phyloP scores from a whole-genome alignment of 2,888 invertebrate species.

The Pandemis corylana region DNA sequence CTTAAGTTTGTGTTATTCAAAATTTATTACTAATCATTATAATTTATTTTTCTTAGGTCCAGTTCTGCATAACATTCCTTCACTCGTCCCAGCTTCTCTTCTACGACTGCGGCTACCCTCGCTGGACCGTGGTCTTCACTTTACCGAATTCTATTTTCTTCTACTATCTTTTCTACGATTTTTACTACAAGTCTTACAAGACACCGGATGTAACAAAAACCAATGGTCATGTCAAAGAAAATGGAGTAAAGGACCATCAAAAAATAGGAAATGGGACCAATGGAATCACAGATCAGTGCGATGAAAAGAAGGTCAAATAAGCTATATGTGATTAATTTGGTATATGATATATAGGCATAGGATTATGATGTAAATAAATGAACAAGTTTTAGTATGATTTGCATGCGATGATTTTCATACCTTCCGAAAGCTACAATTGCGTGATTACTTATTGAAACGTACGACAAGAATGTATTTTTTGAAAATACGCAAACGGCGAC shows the following conservation, averaged over 20 bases:
- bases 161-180: conserved; percentile 95
- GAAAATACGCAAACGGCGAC: too few relatives aligned
- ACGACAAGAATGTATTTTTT: too few relatives aligned
- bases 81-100: conserved; percentile 94
- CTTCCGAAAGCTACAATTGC: background rate
- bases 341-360: background rate
- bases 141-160: conserved; percentile 96
- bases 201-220: conserved; percentile 57
- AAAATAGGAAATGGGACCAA: conserved; percentile 47
- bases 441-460: background rate
- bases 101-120: conserved; percentile 95
- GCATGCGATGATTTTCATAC: background rate
- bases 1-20: background rate
- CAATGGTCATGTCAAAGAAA: conserved; percentile 55
- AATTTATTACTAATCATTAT: background rate
- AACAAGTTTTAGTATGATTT: background rate
- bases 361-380: conserved; percentile 1
- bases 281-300: conserved; percentile 44
- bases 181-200: conserved; percentile 92
- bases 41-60: conserved; percentile 86
- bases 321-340: background rate
- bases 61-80: conserved; percentile 94
- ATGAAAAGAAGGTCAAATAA: conserved; percentile 32
- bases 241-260: conserved; percentile 50
- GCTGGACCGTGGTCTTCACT: conserved; percentile 92